These are phyloP conservation scores for Pionites leucogaster DNA, from an alignment of 2,113 vertebrate species.

Conservation along the genomic window DNA sequence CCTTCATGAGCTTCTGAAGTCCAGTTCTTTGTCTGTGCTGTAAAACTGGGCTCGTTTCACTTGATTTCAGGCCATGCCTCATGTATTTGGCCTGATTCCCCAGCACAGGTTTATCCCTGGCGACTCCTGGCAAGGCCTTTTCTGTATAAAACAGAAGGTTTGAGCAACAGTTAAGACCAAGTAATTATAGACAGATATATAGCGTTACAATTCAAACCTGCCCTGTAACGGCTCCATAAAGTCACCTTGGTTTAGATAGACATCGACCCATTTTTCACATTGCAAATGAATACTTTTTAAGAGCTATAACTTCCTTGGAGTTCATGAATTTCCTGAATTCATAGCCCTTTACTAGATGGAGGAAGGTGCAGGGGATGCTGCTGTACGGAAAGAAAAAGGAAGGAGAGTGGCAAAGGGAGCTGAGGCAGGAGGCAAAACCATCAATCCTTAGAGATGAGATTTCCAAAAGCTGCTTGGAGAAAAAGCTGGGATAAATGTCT, in stretches of 20 bases:
- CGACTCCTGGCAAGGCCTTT: background rate
- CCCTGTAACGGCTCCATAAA: slow-evolving; percentile 31
- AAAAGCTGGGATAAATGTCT: slow-evolving; percentile 3
- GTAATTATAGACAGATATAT: slow-evolving; percentile 4
- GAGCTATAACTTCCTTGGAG: slow-evolving; percentile 50
- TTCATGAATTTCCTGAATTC: slow-evolving; percentile 72
- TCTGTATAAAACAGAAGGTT: background rate
- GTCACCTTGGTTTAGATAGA: background rate
- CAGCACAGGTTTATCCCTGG: background rate
- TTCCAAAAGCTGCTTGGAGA: slow-evolving; percentile 16
- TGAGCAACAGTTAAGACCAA: background rate
- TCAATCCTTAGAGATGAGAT: slow-evolving; percentile 45
- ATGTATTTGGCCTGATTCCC: background rate
- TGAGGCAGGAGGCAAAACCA: background rate
- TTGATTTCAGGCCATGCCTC: background rate
- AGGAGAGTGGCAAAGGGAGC: background rate
- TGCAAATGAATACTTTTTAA: slow-evolving; percentile 40
- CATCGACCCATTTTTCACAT: background rate
- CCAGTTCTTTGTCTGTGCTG: background rate
- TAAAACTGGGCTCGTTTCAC: background rate
- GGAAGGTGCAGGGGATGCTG: background rate
- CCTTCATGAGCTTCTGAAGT: background rate
- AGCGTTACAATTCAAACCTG: background rate
- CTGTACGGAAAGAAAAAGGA: background rate
- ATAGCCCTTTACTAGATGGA: background rate